Conservation (phyloP, 2,797 vertebrate genomes). For the Betta splendens region DNA sequence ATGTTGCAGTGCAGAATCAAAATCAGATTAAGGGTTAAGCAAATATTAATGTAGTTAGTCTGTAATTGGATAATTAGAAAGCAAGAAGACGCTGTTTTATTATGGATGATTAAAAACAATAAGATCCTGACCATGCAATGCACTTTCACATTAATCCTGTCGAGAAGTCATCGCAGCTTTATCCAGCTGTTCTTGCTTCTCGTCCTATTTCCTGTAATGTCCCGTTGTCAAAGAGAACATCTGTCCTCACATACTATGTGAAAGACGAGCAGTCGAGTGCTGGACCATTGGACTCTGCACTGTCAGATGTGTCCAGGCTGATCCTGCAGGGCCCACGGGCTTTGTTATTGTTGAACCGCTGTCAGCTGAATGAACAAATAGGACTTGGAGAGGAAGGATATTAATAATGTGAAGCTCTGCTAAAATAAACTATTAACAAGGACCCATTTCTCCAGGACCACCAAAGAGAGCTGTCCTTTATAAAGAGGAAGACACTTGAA, state of each 20-base stretch:
- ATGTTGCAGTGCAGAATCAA: too few relatives aligned
- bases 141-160: too few relatives aligned
- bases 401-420: conserved; percentile 46
- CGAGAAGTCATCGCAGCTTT: too few relatives aligned
- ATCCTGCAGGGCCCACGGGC: conserved; percentile 21
- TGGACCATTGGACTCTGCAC: not conserved
- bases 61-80: too few relatives aligned
- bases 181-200: conserved; percentile 33
- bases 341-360: conserved; percentile 58
- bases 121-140: too few relatives aligned
- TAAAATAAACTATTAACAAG: conserved; percentile 54
- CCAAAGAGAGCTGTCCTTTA: conserved; percentile 20
- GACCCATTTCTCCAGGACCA: conserved; percentile 33
- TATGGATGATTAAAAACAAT: too few relatives aligned
- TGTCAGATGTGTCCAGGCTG: conserved; percentile 36
- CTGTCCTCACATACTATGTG: too few relatives aligned
- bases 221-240: not conserved
- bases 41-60: too few relatives aligned
- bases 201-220: not conserved
- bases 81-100: too few relatives aligned
- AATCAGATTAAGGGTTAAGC: too few relatives aligned
- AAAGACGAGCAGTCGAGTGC: not conserved
- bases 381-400: conserved; percentile 27
- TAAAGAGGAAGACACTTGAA: not conserved
- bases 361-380: conserved; percentile 39